Conservation (phyloP, 2,888 invertebrate species). For the Athetis lepigone region DNA sequence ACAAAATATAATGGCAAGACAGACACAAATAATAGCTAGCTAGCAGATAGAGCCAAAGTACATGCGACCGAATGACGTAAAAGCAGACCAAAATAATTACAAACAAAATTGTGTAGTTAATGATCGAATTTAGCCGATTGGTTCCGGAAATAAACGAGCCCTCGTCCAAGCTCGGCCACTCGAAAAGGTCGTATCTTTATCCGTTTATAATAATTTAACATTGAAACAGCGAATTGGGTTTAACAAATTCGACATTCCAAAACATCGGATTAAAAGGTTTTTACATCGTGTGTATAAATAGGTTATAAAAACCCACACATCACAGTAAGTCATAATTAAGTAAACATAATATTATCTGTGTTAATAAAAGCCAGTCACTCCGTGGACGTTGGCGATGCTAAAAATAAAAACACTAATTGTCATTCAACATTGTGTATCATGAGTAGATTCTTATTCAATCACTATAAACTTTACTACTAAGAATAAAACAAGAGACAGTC, state of each 20-base stretch:
- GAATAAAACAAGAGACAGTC: too few relatives aligned
- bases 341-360: not conserved
- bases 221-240: constrained; percentile 7
- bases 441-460: too few relatives aligned
- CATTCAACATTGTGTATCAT: too few relatives aligned
- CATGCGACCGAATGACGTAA: not conserved
- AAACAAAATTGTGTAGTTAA: not conserved
- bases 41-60: not conserved
- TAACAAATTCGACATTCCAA: not conserved
- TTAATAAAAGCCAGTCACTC: not conserved
- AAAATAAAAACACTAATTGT: constrained; percentile 2
- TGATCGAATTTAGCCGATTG: not conserved
- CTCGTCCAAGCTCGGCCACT: not conserved
- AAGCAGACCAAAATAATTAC: not conserved
- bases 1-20: too few relatives aligned
- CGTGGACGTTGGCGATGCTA: constrained; percentile 4
- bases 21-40: too few relatives aligned
- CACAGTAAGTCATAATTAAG: constrained; percentile 23
- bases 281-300: too few relatives aligned
- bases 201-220: constrained; percentile 16
- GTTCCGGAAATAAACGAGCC: not conserved
- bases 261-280: not conserved
- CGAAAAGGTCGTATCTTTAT: constrained; percentile 18
- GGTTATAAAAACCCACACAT: too few relatives aligned
- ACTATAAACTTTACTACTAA: too few relatives aligned